These are phyloP conservation scores for Laspeyria flexula DNA, from an alignment of 2,888 invertebrate species.

Conservation along the genomic window DNA sequence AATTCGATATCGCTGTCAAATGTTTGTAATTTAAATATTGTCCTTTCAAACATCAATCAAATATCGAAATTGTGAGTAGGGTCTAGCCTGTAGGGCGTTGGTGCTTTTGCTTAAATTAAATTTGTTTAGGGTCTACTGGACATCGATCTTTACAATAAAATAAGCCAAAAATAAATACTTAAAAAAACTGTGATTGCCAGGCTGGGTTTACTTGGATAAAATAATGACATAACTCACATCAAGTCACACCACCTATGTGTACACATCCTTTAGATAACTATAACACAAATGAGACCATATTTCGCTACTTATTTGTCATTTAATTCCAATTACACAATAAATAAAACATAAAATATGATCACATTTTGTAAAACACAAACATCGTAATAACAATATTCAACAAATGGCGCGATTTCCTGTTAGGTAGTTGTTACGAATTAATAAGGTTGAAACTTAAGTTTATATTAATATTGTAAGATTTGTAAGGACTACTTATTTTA, in stretches of 20 bases:
- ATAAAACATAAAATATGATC: constrained; percentile 11
- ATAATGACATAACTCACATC: constrained; percentile 1
- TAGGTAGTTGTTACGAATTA: no score
- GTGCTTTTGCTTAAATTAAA: no score
- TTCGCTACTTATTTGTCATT: constrained; percentile 5
- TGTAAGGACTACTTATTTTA: no score
- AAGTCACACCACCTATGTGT: background rate
- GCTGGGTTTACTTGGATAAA: constrained; percentile 9
- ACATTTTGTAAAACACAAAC: background rate
- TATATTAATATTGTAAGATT: no score
- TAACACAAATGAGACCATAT: constrained; percentile 8
- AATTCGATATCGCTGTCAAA: no score
- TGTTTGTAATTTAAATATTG: no score
- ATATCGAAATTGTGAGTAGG: no score
- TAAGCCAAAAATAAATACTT: constrained; percentile 16
- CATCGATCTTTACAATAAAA: constrained; percentile 8
- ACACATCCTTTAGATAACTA: background rate
- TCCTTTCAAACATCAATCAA: no score
- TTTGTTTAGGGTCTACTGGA: no score
- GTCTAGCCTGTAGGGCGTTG: no score
- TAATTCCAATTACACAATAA: constrained; percentile 7
- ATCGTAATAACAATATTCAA: background rate
- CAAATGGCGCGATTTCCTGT: no score
- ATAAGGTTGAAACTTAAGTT: no score
- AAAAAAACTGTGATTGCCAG: constrained; percentile 10